Percentiles rank a stretch among this genome's conserved stretches.
Evolutionary conservation across 2,113 vertebrate genomes (phyloP).

Genomic region (Ctenomys sociabilis): DNA sequence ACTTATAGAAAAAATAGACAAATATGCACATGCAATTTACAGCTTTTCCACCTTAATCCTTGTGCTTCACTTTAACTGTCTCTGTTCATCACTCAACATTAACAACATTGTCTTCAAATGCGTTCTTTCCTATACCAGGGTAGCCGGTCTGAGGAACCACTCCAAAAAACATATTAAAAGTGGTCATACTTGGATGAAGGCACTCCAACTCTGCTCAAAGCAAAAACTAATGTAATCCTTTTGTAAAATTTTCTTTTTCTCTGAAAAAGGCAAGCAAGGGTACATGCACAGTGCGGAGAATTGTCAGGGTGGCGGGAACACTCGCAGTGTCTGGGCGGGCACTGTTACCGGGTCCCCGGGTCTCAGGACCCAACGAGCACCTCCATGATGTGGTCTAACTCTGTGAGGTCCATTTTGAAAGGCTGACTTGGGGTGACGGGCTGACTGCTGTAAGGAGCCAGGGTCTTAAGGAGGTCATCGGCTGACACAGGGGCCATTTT

Average conservation of each 20-base stretch:
- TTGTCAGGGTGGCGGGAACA: conserved; percentile 74
- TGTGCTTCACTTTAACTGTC: conserved; percentile 89
- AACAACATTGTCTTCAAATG: conserved; percentile 82
- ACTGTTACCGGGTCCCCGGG: conserved; percentile 72
- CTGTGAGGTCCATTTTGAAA: conserved; percentile 99
- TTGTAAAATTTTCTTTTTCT: conserved; percentile 85
- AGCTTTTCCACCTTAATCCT: conserved; percentile 89
- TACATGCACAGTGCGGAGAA: conserved; percentile 97
- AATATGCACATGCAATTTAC: conserved; percentile 92
- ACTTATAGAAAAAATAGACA: conserved; percentile 94
- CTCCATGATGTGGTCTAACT: conserved; percentile 99
- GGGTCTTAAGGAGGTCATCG: conserved; percentile 97
- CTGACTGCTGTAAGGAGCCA: conserved; percentile 93
- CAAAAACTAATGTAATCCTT: conserved; percentile 92
- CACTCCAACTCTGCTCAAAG: conserved; percentile 96
- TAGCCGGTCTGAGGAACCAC: conserved; percentile 86
- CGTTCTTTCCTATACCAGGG: conserved; percentile 83
- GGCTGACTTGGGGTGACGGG: conserved; percentile 96
- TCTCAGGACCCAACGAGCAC: conserved; percentile 97
- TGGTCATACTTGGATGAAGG: conserved; percentile 97
- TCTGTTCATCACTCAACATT: conserved; percentile 77
- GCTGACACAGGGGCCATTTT: conserved; percentile 95
- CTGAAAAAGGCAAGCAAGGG: conserved; percentile 94
- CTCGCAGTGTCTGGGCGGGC: conserved; percentile 81
- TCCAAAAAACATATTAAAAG: conserved; percentile 89